These are phyloP conservation scores for Habroteleia sp. DNA, from an alignment of 2,888 invertebrate species.

Conservation along the genomic window DNA sequence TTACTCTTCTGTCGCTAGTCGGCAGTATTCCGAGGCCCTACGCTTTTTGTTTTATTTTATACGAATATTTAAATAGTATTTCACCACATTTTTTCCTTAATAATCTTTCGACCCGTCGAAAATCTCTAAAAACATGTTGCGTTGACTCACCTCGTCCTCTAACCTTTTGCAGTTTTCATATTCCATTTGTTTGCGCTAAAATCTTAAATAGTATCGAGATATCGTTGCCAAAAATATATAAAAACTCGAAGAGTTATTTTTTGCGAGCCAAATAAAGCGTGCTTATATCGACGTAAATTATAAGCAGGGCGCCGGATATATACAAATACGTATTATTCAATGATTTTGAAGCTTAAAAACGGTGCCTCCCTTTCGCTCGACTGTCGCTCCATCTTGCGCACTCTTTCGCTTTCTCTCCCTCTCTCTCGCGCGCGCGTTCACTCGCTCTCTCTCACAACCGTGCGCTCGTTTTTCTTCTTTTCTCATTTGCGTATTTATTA, in stretches of 20 bases:
- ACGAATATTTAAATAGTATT: constrained; percentile 80
- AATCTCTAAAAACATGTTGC: constrained; percentile 75
- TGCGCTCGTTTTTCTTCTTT: constrained; percentile 36
- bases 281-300: constrained; percentile 71
- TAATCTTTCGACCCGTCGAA: constrained; percentile 78
- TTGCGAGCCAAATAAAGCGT: constrained; percentile 73
- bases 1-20: constrained; percentile 73
- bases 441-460: constrained; percentile 29
- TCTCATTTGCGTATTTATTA: constrained; percentile 14
- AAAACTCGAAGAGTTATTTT: constrained; percentile 77
- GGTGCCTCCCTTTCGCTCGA: constrained; percentile 48
- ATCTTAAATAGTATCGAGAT: constrained; percentile 80
- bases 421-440: constrained; percentile 42
- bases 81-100: constrained; percentile 65
- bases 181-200: constrained; percentile 74
- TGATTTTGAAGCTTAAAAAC: constrained; percentile 66
- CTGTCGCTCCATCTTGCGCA: constrained; percentile 41
- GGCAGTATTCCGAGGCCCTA: constrained; percentile 79
- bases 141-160: constrained; percentile 71
- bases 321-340: constrained; percentile 67
- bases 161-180: constrained; percentile 66
- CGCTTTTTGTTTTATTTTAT: constrained; percentile 78
- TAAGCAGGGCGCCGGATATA: constrained; percentile 76
- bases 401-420: constrained; percentile 29
- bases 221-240: constrained; percentile 81